Percentiles rank a stretch among this genome's conserved stretches.
phyloP scores from a whole-genome alignment of 2,888 invertebrate genomes.

The Thyatira batis region DNA sequence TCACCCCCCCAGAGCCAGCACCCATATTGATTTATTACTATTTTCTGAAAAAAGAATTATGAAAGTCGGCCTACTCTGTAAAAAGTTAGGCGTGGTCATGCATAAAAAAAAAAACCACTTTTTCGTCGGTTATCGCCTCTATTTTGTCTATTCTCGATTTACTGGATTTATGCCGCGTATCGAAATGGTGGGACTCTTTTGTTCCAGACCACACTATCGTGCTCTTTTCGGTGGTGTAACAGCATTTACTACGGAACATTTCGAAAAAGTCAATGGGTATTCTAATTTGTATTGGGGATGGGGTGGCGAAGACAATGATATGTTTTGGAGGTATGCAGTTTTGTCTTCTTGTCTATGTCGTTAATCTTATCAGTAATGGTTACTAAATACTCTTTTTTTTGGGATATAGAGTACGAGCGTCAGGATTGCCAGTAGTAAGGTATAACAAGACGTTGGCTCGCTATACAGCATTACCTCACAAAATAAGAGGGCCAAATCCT shows the following conservation, averaged over 20 bases:
- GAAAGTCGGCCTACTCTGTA: too few species aligned
- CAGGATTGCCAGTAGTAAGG: conserved; percentile 91
- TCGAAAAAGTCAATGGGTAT: conserved; percentile 91
- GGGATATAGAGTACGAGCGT: conserved; percentile 83
- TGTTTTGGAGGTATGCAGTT: conserved; percentile 91
- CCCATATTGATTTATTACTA: too few species aligned
- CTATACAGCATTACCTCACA: conserved; percentile 94
- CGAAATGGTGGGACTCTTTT: not conserved
- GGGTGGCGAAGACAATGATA: conserved; percentile 98
- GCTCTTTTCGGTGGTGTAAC: conserved; percentile 94
- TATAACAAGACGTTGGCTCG: conserved; percentile 93
- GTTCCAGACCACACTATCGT: conserved; percentile 80
- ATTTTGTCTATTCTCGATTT: too few species aligned
- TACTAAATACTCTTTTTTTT: too few species aligned
- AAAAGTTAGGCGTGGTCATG: too few species aligned
- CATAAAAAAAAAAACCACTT: too few species aligned
- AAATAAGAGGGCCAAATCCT: conserved; percentile 89
- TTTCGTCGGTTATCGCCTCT: too few species aligned
- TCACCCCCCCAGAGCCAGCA: not conserved
- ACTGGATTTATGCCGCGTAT: too few species aligned
- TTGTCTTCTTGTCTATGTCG: too few species aligned
- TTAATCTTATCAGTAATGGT: too few species aligned
- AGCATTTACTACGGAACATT: conserved; percentile 91
- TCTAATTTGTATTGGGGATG: conserved; percentile 96
- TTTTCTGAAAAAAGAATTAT: too few species aligned